Evolutionary conservation across 2,888 invertebrate species (phyloP), one percentile per base, ranked within the genome.

Genomic region (Baccha elongata): DNA sequence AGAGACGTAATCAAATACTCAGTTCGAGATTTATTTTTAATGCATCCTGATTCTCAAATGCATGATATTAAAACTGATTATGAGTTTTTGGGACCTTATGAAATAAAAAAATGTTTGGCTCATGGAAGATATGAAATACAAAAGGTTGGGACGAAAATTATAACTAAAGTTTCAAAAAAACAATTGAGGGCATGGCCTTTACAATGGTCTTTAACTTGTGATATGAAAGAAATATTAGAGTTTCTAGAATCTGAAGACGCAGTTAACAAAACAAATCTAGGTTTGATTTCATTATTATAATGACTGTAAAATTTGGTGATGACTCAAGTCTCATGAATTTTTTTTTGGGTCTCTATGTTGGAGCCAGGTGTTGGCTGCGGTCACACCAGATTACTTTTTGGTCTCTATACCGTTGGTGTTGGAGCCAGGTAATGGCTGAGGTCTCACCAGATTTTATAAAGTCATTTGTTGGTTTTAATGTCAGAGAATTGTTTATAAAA

Each of bases 81-180:
- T 46, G 55, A 55, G 26, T 68, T 68, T 23, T 35, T 68, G 10
- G 55, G 53, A 29, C 52, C 65, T 13, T 67, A 52, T 17, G 65
- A 67, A 52, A 52, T 67, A 65, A n/a, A 29, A n/a, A 68, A 13
- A 46, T 68, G 55, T 13, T 44, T 68, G 1, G 35, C 42, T 11
- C 17, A 67, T 17, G 42, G 44, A 32, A 29, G 32, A 0, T 67
- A 46, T 68, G 46, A 68, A 55, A 44, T 55, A 21, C 32, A 68
- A 55, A 68, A 68, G 37, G 46, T 58, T 46, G 69, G 58, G 2
- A 69, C 48, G 1, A 69, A n/a, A n/a, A n/a, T n/a, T n/a, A n/a
- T n/a, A n/a, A n/a, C n/a, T n/a, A n/a, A n/a, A n/a, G n/a, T n/a
- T 3, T 58, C 58, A 19, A 69, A 69, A 19, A 40, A 69, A 37